phyloP scores from a whole-genome alignment of 64 coral and sea anemone species.

The Trachythela sp. region DNA sequence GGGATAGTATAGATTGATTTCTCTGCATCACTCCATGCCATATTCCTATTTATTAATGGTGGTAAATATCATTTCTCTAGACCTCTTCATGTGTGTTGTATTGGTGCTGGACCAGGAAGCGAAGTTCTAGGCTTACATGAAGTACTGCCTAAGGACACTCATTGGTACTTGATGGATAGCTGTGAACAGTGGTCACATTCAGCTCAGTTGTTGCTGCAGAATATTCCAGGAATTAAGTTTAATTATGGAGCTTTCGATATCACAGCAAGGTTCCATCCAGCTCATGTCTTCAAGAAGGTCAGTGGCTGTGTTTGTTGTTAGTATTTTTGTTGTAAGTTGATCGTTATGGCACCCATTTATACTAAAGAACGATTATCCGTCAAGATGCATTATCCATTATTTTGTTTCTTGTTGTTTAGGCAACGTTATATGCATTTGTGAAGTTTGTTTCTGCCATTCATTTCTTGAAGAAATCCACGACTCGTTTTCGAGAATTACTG shows the following conservation, averaged over 20 bases:
- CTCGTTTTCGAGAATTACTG: constrained; percentile 58
- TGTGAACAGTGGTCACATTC: constrained; percentile 86
- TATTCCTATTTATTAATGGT: not conserved
- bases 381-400: too few relatives aligned
- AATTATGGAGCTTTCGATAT: constrained; percentile 76
- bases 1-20: too few relatives aligned
- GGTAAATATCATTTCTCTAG: constrained; percentile 31
- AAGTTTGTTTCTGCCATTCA: constrained; percentile 98
- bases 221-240: constrained; percentile 56
- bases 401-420: constrained; percentile 39
- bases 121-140: constrained; percentile 84
- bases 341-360: not conserved
- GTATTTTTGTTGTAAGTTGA: not conserved
- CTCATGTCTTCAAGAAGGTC: constrained; percentile 58
- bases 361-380: too few relatives aligned
- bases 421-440: constrained; percentile 71
- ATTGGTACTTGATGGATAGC: constrained; percentile 86
- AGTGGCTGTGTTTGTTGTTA: not conserved
- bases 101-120: constrained; percentile 96
- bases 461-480: constrained; percentile 74
- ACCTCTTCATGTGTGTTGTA: constrained; percentile 67
- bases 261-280: constrained; percentile 36
- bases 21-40: not conserved
- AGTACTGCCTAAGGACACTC: constrained; percentile 60
- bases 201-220: constrained; percentile 61